phyloP scores from a whole-genome alignment of 2,113 vertebrate genomes.

The Mesocricetus auratus region DNA sequence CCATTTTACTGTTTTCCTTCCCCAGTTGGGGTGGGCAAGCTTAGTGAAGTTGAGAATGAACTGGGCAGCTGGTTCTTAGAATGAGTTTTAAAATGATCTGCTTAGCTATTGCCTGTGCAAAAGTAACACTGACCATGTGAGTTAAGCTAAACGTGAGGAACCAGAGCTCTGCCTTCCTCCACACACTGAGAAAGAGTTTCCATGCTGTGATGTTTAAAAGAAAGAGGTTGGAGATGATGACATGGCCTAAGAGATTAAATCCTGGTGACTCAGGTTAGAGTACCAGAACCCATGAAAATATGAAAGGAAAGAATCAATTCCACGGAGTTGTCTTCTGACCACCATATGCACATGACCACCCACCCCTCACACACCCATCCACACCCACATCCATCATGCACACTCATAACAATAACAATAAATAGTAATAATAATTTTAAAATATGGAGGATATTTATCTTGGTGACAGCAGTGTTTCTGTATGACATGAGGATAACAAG shows the following conservation, averaged over 20 bases:
- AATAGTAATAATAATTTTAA: background rate
- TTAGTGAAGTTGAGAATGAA: background rate
- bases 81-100: background rate
- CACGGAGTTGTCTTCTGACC: background rate
- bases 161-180: background rate
- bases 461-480: background rate
- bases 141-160: background rate
- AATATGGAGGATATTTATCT: background rate
- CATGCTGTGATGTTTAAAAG: background rate
- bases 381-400: background rate
- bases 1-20: fast-evolving
- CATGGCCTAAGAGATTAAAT: too few species aligned
- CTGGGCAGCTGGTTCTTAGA: background rate
- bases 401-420: background rate
- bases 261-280: background rate
- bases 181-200: background rate
- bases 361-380: too few species aligned
- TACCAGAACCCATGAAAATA: too few species aligned
- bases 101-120: background rate
- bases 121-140: background rate
- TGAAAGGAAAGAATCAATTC: background rate
- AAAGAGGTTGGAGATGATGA: background rate
- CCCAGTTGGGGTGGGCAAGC: background rate
- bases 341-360: background rate
- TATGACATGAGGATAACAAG: background rate